A percentile compares a stretch with the other conserved stretches of the same genome.
Conservation (phyloP, 2,113 vertebrate genomes). For the Pelvicachromis taeniatus region DNA sequence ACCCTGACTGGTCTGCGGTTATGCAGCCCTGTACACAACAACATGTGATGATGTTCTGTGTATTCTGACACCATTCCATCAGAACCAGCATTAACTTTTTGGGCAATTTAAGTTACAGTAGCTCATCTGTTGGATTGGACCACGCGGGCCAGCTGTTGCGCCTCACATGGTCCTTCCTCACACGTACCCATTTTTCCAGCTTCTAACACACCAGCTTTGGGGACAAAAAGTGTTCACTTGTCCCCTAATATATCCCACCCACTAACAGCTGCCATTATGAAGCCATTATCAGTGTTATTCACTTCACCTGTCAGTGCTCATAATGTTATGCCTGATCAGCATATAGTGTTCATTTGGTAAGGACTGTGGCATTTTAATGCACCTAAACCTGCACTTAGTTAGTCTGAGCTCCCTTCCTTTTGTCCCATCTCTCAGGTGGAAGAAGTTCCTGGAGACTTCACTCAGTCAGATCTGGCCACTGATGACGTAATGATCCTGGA, state of each 20-base stretch:
- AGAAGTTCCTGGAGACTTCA: conserved; percentile 80
- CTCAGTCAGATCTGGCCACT: conserved; percentile 75
- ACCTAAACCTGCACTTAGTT: background rate
- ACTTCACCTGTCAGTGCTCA: background rate
- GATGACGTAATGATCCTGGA: conserved; percentile 82
- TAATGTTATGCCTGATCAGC: background rate
- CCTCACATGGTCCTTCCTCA: no score
- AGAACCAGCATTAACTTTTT: background rate
- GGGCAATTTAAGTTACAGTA: background rate
- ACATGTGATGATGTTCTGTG: background rate
- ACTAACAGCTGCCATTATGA: background rate
- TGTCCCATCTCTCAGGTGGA: conserved; percentile 60
- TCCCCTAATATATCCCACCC: background rate
- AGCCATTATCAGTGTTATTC: background rate
- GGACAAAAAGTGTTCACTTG: background rate
- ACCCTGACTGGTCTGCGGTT: background rate
- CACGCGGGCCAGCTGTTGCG: background rate
- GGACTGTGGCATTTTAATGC: background rate
- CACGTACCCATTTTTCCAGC: no score
- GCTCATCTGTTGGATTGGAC: background rate
- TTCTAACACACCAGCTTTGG: background rate
- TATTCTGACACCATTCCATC: background rate
- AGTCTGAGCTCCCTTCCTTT: background rate
- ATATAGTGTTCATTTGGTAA: background rate
- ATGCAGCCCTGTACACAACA: background rate